Evolutionary conservation across 1,140 invertebrate genomes (phyloP).

Genomic region (Ganaspis sp.): DNA sequence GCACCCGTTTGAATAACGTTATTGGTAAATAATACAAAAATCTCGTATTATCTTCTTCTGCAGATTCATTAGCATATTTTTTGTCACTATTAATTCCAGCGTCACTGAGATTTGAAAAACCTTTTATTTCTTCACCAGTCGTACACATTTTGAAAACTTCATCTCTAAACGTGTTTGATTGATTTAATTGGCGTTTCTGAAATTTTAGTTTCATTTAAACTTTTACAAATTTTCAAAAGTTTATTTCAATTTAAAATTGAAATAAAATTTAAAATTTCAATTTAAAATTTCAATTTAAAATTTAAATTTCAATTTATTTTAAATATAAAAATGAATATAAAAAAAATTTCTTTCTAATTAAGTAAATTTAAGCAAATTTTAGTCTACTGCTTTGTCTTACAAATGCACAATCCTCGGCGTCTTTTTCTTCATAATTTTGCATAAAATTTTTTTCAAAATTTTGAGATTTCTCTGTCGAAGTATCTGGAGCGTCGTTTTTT

Average conservation of each 20-base stretch:
- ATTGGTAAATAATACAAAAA: slow-evolving; percentile 2
- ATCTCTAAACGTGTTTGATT: too few relatives aligned
- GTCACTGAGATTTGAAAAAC: neutral
- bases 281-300: too few relatives aligned
- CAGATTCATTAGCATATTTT: neutral
- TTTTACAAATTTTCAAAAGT: neutral
- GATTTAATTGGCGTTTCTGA: too few relatives aligned
- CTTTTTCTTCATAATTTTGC: too few relatives aligned
- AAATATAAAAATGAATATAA: too few relatives aligned
- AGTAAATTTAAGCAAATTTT: too few relatives aligned
- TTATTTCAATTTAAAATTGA: neutral
- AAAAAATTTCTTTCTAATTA: too few relatives aligned
- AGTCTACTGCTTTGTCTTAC: too few relatives aligned
- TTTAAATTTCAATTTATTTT: too few relatives aligned
- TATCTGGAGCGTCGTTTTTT: neutral
- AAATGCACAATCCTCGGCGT: neutral
- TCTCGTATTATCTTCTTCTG: neutral
- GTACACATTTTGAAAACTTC: neutral
- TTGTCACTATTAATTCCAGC: neutral
- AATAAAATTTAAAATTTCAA: neutral
- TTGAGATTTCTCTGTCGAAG: neutral
- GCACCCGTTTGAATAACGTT: neutral
- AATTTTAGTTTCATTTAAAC: too few relatives aligned
- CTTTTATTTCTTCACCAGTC: neutral
- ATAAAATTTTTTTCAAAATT: neutral